These are phyloP conservation scores for Toxotes jaculatrix DNA, from an alignment of 2,113 vertebrate species.

Conservation along the genomic window DNA sequence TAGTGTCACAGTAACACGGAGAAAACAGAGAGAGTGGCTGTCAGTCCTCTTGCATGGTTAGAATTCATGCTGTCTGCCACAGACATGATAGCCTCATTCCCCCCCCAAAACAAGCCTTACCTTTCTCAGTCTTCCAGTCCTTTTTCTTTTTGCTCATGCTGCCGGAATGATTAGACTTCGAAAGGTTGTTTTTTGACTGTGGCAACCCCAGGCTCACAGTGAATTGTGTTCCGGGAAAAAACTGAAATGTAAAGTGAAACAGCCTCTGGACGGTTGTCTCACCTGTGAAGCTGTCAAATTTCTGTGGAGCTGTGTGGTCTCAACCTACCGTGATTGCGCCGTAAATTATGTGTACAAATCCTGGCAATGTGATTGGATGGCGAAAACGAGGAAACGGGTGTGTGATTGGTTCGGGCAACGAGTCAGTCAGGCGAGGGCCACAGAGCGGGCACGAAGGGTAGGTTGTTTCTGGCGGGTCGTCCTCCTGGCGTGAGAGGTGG, in stretches of 20 bases:
- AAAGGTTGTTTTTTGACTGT: constrained; percentile 85
- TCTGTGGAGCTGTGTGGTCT: constrained; percentile 67
- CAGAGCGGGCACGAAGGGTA: constrained; percentile 20
- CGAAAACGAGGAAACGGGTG: constrained; percentile 40
- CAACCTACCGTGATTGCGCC: constrained; percentile 79
- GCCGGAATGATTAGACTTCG: constrained; percentile 85
- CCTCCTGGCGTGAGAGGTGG: constrained; percentile 58
- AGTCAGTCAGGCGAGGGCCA: constrained; percentile 54
- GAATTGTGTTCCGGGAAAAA: constrained; percentile 77
- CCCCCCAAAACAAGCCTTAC: constrained; percentile 81
- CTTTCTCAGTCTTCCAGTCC: constrained; percentile 88
- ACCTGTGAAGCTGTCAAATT: constrained; percentile 87
- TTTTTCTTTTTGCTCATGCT: constrained; percentile 91
- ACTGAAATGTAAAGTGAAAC: constrained; percentile 81
- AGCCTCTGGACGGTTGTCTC: constrained; percentile 81
- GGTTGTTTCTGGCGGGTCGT: constrained; percentile 50
- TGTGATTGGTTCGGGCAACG: constrained; percentile 45
- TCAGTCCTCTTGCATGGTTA: constrained; percentile 44
- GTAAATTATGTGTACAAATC: constrained; percentile 70
- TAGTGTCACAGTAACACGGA: neutral
- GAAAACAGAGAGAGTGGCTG: constrained; percentile 26
- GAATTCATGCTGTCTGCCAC: constrained; percentile 70
- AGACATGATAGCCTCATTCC: constrained; percentile 62
- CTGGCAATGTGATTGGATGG: constrained; percentile 62
- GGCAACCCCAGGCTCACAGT: constrained; percentile 89